These are phyloP conservation scores for Petrophora chlorosata DNA, from an alignment of 2,888 invertebrate species.

Conservation along the genomic window DNA sequence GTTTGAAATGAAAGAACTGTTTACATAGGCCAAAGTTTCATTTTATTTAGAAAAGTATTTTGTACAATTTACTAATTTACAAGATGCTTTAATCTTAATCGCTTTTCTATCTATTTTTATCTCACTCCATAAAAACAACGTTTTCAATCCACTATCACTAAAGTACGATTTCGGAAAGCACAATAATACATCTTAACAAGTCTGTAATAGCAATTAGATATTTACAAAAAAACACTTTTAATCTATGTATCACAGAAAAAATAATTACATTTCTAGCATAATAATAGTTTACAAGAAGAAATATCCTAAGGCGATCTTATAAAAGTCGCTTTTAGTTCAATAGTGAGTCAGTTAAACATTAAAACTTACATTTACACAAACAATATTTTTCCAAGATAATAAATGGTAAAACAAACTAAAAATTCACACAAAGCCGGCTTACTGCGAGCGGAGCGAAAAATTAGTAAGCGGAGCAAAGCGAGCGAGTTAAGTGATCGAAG, in stretches of 20 bases:
- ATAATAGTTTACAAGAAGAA: slow-evolving; percentile 49
- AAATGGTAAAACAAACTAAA: too few species aligned
- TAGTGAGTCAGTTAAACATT: background rate
- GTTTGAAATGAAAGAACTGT: slow-evolving; percentile 46
- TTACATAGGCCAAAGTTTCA: slow-evolving; percentile 81
- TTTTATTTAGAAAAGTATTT: slow-evolving; percentile 82
- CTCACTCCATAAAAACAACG: slow-evolving; percentile 64
- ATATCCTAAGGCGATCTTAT: slow-evolving; percentile 38
- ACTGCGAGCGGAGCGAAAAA: too few species aligned
- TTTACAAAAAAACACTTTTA: slow-evolving; percentile 75
- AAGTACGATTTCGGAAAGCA: slow-evolving; percentile 65
- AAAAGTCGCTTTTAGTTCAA: background rate
- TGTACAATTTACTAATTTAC: slow-evolving; percentile 76
- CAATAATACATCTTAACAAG: slow-evolving; percentile 59
- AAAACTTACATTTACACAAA: background rate
- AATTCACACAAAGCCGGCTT: too few species aligned
- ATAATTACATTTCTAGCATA: slow-evolving; percentile 74
- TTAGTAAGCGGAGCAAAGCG: too few species aligned
- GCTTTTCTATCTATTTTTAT: slow-evolving; percentile 41
- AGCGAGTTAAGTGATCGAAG: too few species aligned
- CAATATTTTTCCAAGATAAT: too few species aligned
- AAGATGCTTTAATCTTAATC: slow-evolving; percentile 40
- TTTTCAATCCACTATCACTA: slow-evolving; percentile 38
- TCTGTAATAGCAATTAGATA: slow-evolving; percentile 59
- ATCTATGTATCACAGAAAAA: slow-evolving; percentile 83